Base-by-base conservation (phyloP, 2,113 vertebrate species). In the Petrocephalus microphthalmus region DNA sequence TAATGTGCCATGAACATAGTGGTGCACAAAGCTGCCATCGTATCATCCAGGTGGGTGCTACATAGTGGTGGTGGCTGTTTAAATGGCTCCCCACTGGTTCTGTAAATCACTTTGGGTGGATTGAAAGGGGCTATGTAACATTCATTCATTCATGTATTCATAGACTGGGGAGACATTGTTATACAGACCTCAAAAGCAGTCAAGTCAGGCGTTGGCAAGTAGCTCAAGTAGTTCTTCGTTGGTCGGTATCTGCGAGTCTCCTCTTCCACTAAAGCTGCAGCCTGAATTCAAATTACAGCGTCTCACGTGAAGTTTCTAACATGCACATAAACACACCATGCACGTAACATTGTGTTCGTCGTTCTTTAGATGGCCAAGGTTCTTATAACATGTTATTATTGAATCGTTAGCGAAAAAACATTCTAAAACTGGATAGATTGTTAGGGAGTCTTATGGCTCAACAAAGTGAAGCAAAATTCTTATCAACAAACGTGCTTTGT, bases 191-290 rank as follows among this genome's bases (percentile, higher is more conserved):
- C 97, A 92, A 99, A 99, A 13, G 96, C 88, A 86, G 96, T 92
- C 91, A 97, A 99, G 91, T 99, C 98, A 0, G 97, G 97, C 0
- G 96, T 97, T 0, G 96, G 92, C 67, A 99, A 90, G 91, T 99
- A 99, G 88, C 98, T 99, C 87, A 99, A 94, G 91, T 99, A 99
- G 93, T 99, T 99, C 93, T 99, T 99, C 0, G 98, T 99, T 0
- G 98, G 98, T 89, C 98, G 92, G 93, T 99, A 99, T 25, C 98
- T 94, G 89, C 98, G 96, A 0, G 98, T 99, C 91, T 99, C 98
- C 91, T 99, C 98, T 90, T 99, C 98, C 89, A 99, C 98, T 92
- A 99, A 92, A 0, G 98, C 98, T 64, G 97, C 98, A 84, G 98
- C 98, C 97, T 99, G 29, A 7, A 53, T 15, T 87, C 88, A 90